These are phyloP conservation scores for Volucella bombylans DNA, from an alignment of 2,888 invertebrate genomes.

Conservation along the genomic window DNA sequence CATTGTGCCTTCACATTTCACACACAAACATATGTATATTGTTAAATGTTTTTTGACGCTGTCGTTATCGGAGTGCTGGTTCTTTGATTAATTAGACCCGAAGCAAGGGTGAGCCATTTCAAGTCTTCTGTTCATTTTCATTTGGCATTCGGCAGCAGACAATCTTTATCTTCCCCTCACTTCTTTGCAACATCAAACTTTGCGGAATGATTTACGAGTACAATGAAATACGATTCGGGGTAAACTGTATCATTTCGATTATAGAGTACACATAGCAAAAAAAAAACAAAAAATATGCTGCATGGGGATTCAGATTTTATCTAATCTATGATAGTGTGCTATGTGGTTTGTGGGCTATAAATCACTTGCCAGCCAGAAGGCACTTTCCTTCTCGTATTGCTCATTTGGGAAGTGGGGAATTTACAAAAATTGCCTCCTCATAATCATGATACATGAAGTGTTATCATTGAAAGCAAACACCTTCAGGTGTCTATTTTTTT, in stretches of 20 bases:
- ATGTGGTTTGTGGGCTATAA: constrained; percentile 46
- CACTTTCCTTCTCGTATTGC: constrained; percentile 9
- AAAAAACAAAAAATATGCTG: constrained; percentile 1
- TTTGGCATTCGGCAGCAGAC: constrained; percentile 7
- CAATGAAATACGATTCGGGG: background rate
- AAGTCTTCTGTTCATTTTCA: constrained; percentile 18
- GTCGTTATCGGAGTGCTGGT: constrained; percentile 13
- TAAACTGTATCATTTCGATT: constrained; percentile 23
- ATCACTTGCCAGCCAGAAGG: constrained; percentile 37
- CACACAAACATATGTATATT: background rate
- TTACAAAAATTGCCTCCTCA: background rate
- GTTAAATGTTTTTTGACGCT: constrained; percentile 4
- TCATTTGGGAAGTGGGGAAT: constrained; percentile 36
- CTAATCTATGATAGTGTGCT: constrained; percentile 50
- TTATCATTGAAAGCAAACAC: constrained; percentile 29
- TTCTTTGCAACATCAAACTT: constrained; percentile 43
- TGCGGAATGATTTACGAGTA: constrained; percentile 53
- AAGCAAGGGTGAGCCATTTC: constrained; percentile 1
- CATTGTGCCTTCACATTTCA: constrained; percentile 32
- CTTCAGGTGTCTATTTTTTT: background rate
- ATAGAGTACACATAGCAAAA: background rate
- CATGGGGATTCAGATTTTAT: constrained; percentile 48
- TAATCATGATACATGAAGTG: constrained; percentile 9
- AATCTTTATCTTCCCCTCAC: constrained; percentile 12
- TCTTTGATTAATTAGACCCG: constrained; percentile 29